Conservation (phyloP, 2,888 invertebrate genomes). For the Amiota minor region DNA sequence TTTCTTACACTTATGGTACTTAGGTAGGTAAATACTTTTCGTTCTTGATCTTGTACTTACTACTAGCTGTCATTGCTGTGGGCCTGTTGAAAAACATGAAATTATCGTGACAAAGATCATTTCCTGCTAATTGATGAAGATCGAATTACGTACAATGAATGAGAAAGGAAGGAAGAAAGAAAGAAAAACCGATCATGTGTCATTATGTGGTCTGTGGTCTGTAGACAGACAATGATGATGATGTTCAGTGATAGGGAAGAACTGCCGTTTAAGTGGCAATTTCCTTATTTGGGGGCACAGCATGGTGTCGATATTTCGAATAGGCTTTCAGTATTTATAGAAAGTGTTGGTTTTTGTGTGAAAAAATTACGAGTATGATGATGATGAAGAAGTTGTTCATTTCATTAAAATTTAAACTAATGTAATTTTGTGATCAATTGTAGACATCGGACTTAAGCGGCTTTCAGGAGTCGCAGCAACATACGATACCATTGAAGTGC, state of each 20-base stretch:
- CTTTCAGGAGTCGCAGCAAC: constrained; percentile 7
- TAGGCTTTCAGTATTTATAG: constrained; percentile 32
- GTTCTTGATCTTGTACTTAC: not conserved
- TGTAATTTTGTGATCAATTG: constrained; percentile 29
- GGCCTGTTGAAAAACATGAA: constrained; percentile 54
- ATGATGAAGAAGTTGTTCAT: not conserved
- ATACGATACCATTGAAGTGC: not conserved
- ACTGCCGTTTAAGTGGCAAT: too few species aligned
- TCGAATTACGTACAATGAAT: constrained; percentile 10
- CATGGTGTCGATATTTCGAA: constrained; percentile 25
- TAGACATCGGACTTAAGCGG: not conserved
- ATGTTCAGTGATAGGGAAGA: constrained; percentile 8
- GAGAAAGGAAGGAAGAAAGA: not conserved
- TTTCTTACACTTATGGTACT: constrained; percentile 9
- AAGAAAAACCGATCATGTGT: not conserved
- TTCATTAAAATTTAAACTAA: constrained; percentile 42
- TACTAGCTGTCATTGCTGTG: constrained; percentile 32
- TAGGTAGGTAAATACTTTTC: not conserved
- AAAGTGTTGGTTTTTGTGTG: not conserved
- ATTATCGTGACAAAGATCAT: constrained; percentile 60
- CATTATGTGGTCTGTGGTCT: not conserved
- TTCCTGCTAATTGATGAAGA: constrained; percentile 40
- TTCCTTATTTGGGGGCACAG: constrained; percentile 28
- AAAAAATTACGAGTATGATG: too few species aligned
- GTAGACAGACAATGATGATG: constrained; percentile 20